phyloP scores from a whole-genome alignment of 2,113 vertebrate genomes.

The Pandion haliaetus region DNA sequence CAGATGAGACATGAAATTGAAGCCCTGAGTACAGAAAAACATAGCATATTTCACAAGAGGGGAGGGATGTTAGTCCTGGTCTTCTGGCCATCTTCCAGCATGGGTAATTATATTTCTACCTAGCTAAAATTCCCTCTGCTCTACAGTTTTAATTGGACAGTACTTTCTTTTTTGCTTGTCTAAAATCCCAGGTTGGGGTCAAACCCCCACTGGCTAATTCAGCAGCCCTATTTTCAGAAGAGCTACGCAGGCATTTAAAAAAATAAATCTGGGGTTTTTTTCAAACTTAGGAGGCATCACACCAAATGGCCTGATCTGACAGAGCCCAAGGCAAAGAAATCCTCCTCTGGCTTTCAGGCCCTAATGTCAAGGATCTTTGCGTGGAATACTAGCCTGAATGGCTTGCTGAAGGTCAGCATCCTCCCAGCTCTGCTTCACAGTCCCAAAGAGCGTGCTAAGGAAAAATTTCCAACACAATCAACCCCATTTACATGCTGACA shows the following conservation, averaged over 20 bases:
- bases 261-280: neutral
- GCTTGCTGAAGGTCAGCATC: neutral
- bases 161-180: neutral
- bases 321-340: neutral
- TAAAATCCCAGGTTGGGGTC: neutral
- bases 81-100: slow-evolving; percentile 1
- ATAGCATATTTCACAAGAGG: neutral
- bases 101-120: slow-evolving; percentile 12
- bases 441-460: neutral
- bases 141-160: neutral
- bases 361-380: neutral
- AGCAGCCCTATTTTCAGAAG: neutral
- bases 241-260: neutral
- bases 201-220: neutral
- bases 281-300: neutral
- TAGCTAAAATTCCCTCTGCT: neutral
- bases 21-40: slow-evolving; percentile 6
- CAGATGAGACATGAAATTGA: slow-evolving; percentile 37
- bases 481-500: neutral
- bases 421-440: neutral
- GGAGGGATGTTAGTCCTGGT: neutral
- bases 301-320: neutral
- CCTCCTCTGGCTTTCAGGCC: neutral
- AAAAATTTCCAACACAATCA: neutral
- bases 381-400: neutral